phyloP scores from a whole-genome alignment of 2,113 vertebrate genomes.

The Pagrus major region DNA sequence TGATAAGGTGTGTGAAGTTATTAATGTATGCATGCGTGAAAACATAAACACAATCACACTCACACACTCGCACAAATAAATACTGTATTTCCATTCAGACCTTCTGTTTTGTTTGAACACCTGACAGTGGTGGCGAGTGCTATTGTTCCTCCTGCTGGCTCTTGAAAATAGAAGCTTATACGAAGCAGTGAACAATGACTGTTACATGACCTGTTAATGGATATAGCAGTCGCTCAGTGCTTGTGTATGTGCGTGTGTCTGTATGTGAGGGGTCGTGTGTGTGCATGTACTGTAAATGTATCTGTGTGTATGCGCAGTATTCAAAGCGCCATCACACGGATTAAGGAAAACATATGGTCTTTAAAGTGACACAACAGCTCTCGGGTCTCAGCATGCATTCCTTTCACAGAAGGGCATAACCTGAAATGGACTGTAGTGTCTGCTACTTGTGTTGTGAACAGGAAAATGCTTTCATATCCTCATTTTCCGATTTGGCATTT shows the following conservation, averaged over 20 bases:
- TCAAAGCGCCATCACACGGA: background rate
- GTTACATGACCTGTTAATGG: constrained; percentile 85
- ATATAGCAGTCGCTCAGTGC: constrained; percentile 72
- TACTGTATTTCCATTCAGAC: constrained; percentile 36
- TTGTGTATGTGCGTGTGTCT: background rate
- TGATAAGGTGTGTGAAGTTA: constrained; percentile 14
- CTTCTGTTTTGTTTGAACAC: no score
- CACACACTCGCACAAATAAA: constrained; percentile 6
- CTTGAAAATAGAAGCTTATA: constrained; percentile 82
- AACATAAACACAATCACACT: background rate
- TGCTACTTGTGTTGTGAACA: constrained; percentile 57
- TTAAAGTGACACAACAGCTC: constrained; percentile 27
- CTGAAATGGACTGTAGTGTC: constrained; percentile 34
- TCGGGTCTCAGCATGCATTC: constrained; percentile 32
- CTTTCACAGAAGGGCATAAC: constrained; percentile 34
- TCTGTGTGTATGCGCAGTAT: constrained; percentile 8
- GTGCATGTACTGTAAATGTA: constrained; percentile 10
- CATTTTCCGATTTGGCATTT: constrained; percentile 29
- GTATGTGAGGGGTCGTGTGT: background rate
- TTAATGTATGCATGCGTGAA: constrained; percentile 9
- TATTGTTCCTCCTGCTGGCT: constrained; percentile 75
- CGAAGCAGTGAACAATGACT: constrained; percentile 87
- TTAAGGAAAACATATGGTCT: constrained; percentile 55
- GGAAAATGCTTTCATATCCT: constrained; percentile 40
- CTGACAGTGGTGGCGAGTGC: constrained; percentile 59